A percentile compares a stretch with the other conserved stretches of the same genome.
Evolutionary conservation across 2,113 vertebrate genomes (phyloP).

Genomic region (Chloroceryle aenea): DNA sequence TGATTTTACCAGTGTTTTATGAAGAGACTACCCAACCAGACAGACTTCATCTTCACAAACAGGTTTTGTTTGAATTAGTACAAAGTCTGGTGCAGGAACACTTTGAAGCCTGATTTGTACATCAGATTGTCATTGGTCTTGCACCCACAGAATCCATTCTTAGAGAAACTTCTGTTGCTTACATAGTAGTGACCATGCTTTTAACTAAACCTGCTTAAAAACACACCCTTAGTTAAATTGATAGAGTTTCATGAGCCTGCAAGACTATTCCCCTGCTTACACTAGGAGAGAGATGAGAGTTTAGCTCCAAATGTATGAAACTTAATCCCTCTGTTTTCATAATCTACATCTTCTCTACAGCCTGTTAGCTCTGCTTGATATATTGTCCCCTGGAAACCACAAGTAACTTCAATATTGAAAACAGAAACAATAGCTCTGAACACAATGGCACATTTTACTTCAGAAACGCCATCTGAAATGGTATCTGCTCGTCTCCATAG

Average conservation of each 20-base stretch:
- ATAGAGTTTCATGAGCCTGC: neutral
- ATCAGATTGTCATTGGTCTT: neutral
- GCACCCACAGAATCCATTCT: neutral
- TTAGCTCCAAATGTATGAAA: constrained; percentile 28
- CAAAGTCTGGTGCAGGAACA: neutral
- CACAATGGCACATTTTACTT: constrained; percentile 50
- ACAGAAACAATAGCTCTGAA: constrained; percentile 50
- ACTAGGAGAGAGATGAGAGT: neutral
- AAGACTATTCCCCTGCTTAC: neutral
- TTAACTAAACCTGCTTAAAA: neutral
- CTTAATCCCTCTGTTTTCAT: constrained; percentile 57
- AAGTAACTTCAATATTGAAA: constrained; percentile 58
- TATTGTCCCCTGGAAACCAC: constrained; percentile 52
- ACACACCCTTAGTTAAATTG: neutral
- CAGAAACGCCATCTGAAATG: constrained; percentile 46
- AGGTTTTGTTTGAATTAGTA: neutral
- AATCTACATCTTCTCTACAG: constrained; percentile 50
- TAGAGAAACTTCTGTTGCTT: neutral
- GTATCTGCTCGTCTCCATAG: neutral
- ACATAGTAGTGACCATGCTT: neutral
- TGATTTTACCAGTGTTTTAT: neutral
- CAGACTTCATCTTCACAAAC: neutral
- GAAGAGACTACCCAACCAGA: neutral
- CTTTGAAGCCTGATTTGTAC: neutral
- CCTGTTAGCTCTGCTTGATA: constrained; percentile 52